Percentiles rank a stretch among this genome's conserved stretches.
Evolutionary conservation across 2,888 invertebrate genomes (phyloP).

Genomic region (Mimumesa dahlbomi): DNA sequence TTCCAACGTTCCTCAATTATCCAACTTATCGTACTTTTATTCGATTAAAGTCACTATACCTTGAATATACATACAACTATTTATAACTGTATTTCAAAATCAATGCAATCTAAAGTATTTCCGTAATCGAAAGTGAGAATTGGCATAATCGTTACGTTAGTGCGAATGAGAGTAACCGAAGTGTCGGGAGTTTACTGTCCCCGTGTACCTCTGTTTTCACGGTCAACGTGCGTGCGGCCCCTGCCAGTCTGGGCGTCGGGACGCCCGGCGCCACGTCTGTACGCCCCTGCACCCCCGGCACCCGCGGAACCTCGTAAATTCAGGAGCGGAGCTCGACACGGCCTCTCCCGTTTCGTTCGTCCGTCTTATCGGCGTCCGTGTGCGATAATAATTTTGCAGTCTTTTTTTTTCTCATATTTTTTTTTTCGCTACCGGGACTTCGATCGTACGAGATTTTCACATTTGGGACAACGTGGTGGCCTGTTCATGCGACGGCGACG

Average conservation of each 20-base stretch:
- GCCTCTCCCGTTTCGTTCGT: conserved; percentile 48
- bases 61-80: too few species aligned
- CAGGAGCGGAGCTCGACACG: conserved; percentile 37
- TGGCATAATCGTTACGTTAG: neutral
- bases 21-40: too few species aligned
- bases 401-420: too few species aligned
- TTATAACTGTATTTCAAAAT: too few species aligned
- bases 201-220: conserved; percentile 63
- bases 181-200: conserved; percentile 10
- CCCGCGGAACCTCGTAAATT: conserved; percentile 61
- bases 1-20: too few species aligned
- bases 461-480: neutral
- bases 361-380: conserved; percentile 60
- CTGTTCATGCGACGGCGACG: neutral
- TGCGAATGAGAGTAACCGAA: neutral
- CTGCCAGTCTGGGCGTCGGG: conserved; percentile 75
- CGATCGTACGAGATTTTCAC: neutral
- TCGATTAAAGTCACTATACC: too few species aligned
- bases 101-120: too few species aligned
- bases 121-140: neutral
- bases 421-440: neutral
- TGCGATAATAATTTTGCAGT: conserved; percentile 46
- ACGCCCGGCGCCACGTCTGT: conserved; percentile 73
- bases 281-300: conserved; percentile 46
- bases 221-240: conserved; percentile 76